Percentiles rank a stretch among this genome's conserved stretches.
phyloP scores from a whole-genome alignment of 2,888 invertebrate species.

The Eueremaeus valkanovi region DNA sequence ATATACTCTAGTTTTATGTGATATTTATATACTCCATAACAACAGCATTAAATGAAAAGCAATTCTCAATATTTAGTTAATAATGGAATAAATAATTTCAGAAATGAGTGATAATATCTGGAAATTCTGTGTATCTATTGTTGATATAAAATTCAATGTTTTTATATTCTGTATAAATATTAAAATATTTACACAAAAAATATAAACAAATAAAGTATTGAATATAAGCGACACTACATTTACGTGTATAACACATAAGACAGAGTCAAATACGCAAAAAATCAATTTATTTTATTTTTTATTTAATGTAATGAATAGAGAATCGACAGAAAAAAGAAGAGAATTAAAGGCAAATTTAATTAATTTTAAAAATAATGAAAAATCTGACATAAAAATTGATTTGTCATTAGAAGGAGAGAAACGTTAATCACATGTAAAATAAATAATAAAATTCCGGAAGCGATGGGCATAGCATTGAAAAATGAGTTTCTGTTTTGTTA shows the following conservation, averaged over 20 bases:
- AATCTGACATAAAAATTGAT: not conserved
- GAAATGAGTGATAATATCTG: slow-evolving; percentile 7
- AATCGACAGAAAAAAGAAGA: not conserved
- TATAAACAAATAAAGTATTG: slow-evolving; percentile 27
- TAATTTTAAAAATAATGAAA: not conserved
- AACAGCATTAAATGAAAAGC: no score
- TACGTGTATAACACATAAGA: not conserved
- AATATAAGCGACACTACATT: slow-evolving; percentile 16
- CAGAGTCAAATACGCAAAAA: not conserved
- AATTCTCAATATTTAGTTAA: no score
- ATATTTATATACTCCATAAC: no score
- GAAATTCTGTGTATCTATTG: not conserved
- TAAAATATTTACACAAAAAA: slow-evolving; percentile 23
- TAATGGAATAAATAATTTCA: not conserved
- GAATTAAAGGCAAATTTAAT: not conserved
- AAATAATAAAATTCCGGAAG: slow-evolving; percentile 29
- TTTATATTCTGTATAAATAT: slow-evolving; percentile 26
- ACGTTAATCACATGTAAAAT: not conserved
- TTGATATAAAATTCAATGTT: slow-evolving; percentile 8
- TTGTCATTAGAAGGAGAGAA: not conserved
- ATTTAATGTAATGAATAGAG: not conserved
- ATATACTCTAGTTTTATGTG: no score
- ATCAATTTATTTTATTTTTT: slow-evolving; percentile 7
- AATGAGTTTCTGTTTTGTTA: slow-evolving; percentile 19
- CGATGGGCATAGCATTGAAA: slow-evolving; percentile 10